These are phyloP conservation scores for Sebastiscus albofasciatus DNA, from an alignment of 2,797 vertebrate species.

Conservation along the genomic window DNA sequence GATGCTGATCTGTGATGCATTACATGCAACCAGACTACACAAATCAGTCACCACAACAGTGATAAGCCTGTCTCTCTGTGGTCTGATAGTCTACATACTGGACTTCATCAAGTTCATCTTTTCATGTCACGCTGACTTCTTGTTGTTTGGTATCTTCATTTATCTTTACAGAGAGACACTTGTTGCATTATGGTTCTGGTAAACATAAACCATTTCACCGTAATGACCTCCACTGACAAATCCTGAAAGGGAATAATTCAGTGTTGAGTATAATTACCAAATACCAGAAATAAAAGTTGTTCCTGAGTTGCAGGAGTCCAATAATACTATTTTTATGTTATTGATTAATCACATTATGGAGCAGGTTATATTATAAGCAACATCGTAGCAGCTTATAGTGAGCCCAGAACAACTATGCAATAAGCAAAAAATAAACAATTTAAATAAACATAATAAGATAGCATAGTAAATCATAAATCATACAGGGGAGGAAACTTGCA, in stretches of 20 bases:
- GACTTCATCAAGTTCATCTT: background rate
- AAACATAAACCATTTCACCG: background rate
- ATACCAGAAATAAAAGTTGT: background rate
- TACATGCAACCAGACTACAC: background rate
- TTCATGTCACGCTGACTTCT: background rate
- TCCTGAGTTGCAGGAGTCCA: background rate
- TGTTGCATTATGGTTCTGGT: background rate
- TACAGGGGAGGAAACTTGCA: no score
- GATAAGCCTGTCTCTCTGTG: background rate
- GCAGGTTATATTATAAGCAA: background rate
- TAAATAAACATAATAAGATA: background rate
- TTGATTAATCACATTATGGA: background rate
- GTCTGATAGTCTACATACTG: background rate
- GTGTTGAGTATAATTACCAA: background rate
- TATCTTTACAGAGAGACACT: background rate
- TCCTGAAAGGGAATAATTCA: background rate
- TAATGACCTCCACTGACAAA: background rate
- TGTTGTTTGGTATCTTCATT: background rate
- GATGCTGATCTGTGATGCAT: background rate
- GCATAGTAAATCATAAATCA: background rate
- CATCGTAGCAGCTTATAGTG: background rate
- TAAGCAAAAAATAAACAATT: background rate
- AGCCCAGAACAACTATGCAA: no score
- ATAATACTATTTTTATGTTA: background rate
- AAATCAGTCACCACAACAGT: background rate